Percentiles rank a stretch among this genome's conserved stretches.
Conservation (phyloP, 2,113 vertebrate genomes). For the Trogon melanurus region DNA sequence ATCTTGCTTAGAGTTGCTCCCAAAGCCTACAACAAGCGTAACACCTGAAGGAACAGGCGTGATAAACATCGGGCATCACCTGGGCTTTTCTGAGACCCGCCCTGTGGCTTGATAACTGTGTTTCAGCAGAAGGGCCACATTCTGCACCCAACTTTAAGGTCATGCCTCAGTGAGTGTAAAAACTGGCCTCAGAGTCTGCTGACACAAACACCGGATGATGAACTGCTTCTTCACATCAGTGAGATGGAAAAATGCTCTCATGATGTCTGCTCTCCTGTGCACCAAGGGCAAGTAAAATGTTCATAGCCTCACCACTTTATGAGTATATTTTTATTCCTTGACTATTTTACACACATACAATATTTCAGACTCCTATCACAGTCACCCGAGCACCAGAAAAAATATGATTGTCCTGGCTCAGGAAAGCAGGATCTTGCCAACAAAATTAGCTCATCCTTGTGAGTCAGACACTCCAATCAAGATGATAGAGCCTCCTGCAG, state of each 20-base stretch:
- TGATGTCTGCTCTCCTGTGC: background rate
- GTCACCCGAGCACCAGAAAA: background rate
- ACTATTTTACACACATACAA: background rate
- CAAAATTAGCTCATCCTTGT: slow-evolving; percentile 53
- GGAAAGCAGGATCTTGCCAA: slow-evolving; percentile 36
- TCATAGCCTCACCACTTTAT: background rate
- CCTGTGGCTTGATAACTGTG: background rate
- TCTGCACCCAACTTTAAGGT: background rate
- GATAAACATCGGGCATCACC: background rate
- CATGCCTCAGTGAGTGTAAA: background rate
- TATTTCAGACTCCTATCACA: slow-evolving; percentile 35
- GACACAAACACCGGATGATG: background rate
- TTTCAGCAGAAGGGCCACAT: background rate
- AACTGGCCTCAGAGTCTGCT: background rate
- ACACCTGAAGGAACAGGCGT: rapidly evolving
- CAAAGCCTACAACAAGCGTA: background rate
- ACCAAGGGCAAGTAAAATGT: background rate
- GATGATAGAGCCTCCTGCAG: background rate
- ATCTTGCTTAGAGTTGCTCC: background rate
- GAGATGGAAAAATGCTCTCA: background rate
- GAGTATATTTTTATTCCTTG: background rate
- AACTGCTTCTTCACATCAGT: background rate
- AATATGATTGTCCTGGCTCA: slow-evolving; percentile 7
- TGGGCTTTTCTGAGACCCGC: background rate
- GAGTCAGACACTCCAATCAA: slow-evolving; percentile 55